These are phyloP conservation scores for Drymonia ruficornis DNA, from an alignment of 2,888 invertebrate genomes.

Conservation along the genomic window DNA sequence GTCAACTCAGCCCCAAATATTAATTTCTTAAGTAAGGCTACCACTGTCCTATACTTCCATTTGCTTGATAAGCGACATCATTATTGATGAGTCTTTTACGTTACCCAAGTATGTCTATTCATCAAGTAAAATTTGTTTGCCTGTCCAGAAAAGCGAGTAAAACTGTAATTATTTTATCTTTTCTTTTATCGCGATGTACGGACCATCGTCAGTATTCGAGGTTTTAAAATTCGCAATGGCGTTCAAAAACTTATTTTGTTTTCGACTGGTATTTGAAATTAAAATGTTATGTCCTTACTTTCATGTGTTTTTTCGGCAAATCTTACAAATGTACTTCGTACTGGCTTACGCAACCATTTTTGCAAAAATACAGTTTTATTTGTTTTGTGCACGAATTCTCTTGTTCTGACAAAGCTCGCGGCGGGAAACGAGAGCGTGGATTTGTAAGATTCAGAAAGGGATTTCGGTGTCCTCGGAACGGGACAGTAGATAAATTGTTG, in stretches of 20 bases:
- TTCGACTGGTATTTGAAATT: constrained; percentile 25
- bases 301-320: constrained; percentile 14
- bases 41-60: constrained; percentile 56
- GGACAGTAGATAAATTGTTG: constrained; percentile 53
- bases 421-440: constrained; percentile 38
- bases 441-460: constrained; percentile 56
- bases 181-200: constrained; percentile 22
- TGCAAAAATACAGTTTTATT: constrained; percentile 29
- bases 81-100: constrained; percentile 64
- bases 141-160: constrained; percentile 40
- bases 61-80: constrained; percentile 63
- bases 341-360: constrained; percentile 15
- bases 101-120: constrained; percentile 46
- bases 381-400: constrained; percentile 42
- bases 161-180: constrained; percentile 40
- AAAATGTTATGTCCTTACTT: constrained; percentile 25
- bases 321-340: constrained; percentile 14
- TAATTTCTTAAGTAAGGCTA: constrained; percentile 68
- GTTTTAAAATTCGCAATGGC: neutral
- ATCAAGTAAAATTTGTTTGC: constrained; percentile 48
- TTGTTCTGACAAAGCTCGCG: constrained; percentile 48
- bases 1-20: constrained; percentile 54
- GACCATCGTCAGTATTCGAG: constrained; percentile 22
- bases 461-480: constrained; percentile 49
- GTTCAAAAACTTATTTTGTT: constrained; percentile 17